Evolutionary conservation across 2,888 invertebrate species (phyloP).

Genomic region (Limulus polyphemus): DNA sequence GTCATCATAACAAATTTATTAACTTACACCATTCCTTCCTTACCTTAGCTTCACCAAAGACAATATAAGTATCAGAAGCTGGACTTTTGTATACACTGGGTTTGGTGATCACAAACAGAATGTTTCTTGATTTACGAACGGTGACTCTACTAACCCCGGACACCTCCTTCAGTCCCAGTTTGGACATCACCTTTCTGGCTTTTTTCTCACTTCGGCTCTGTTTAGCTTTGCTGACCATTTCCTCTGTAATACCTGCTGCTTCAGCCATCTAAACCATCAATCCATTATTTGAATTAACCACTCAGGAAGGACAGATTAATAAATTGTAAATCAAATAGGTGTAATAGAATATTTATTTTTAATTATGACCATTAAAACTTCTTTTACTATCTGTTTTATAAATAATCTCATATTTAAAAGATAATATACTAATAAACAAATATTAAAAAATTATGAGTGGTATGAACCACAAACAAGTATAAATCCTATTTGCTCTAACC

Average conservation of each 20-base stretch:
- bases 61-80: slow-evolving; percentile 97
- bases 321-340: too few relatives aligned
- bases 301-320: too few relatives aligned
- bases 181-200: slow-evolving; percentile 97
- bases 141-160: slow-evolving; percentile 87
- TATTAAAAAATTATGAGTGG: too few relatives aligned
- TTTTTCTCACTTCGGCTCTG: slow-evolving; percentile 98
- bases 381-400: too few relatives aligned
- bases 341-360: too few relatives aligned
- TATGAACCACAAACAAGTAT: too few relatives aligned
- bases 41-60: slow-evolving; percentile 95
- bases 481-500: too few relatives aligned
- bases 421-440: too few relatives aligned
- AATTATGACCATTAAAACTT: too few relatives aligned
- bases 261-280: slow-evolving; percentile 14
- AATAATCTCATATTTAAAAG: too few relatives aligned
- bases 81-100: slow-evolving; percentile 98
- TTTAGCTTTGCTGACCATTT: slow-evolving; percentile 50
- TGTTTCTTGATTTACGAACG: slow-evolving; percentile 97
- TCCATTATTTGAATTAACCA: too few relatives aligned
- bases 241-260: slow-evolving; percentile 26
- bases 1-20: too few relatives aligned
- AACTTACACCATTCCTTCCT: slow-evolving; percentile 1
- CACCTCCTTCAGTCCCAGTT: slow-evolving; percentile 86
- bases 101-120: slow-evolving; percentile 95